Evolutionary conservation across 2,113 vertebrate species (phyloP), one percentile per base, ranked within the genome.

Genomic region (Hyaena hyaena): DNA sequence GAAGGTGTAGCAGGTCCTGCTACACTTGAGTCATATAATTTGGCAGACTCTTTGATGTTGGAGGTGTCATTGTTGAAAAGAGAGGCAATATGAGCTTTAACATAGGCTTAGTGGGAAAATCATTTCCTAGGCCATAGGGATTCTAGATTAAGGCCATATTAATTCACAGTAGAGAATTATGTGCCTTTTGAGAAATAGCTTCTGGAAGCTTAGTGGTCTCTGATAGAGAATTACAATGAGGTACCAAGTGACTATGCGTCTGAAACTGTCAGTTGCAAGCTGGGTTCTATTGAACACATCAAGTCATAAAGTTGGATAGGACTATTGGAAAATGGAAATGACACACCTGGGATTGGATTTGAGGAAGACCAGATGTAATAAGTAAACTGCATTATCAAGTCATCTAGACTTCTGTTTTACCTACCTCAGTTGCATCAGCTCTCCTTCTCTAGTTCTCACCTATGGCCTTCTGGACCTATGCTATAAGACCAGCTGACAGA

Each of bases 181-280:
- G 21, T 92, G 8, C 24, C 39, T 83, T 93, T 92, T 92, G 76
- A 95, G 79, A 93, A 93, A 71, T 4, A 69, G 12, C 19, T 74
- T 23, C 68, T 81, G 65, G 33, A 2, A 45, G 21, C 15, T 85
- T 61, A 71, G 21, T 96, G 7, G 83, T 8, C 19, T n/a, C 8
- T 63, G 15, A 88, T 77, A 35, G 5, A 86, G 19, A 61, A 87
- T 88, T 84, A 73, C 7, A 88, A 1, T 43, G 68, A 88, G 88
- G 50, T 3, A 88, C n/a, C 69, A 92, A 77, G 19, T 88, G 19
- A 58, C 45, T 31, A 76, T 31, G 6, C 33, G 39, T 68, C 23
- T 84, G 55, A 39, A 82, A 76, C 11, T 91, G 19, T 91, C 48
- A 69, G 1, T 50, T 76, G 68, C 48, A 74, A 93, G 28, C 48